Evolutionary conservation across 1,140 invertebrate species (phyloP), one percentile per base, ranked within the genome.

Genomic region (Parasteatoda tepidariorum): DNA sequence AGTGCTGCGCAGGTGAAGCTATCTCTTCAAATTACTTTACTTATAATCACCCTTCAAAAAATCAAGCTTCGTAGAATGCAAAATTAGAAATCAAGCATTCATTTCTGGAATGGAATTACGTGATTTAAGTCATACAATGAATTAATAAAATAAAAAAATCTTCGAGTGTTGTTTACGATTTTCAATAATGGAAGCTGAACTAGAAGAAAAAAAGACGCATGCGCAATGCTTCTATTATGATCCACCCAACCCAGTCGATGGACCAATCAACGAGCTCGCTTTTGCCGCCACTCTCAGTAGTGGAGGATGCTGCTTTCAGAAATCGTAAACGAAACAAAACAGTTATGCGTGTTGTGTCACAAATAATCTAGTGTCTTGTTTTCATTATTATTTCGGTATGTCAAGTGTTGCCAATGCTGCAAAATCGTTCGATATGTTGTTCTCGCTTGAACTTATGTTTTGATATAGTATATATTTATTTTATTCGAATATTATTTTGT

Each of bases 251-350:
- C 62, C 54, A 59, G 67, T 67, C 66, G 66, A 70, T 82, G 15
- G 78, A 24, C 78, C 78, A 82, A 82, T 82, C 24, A 54, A 34
- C 33, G 30, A 13, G 3, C 24, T 55, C 18, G 31, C n/a, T 70
- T 82, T 82, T 82, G 57, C 78, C 78, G 78, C 78, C 67, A 82
- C 55, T 82, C 66, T 70, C 33, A 57, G 78, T 57, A 79, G 64
- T 68, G 31, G 64, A 59, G 41, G 48, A 54, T 61, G 54, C 66
- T 82, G 48, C 54, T n/a, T 54, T 33, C 67, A 28, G 22, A 70
- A 41, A 18, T 48, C 33, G 38, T n/a, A 55, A 59, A 24, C 31
- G 1, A 57, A 74, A 33, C 24, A 54, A 61, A 22, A 15, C 34
- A 22, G 28, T 22, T 18, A 34, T 61, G 28, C 11, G 48, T n/a